Evolutionary conservation across 64 coral and sea anemone species (phyloP).

Genomic region (Actinia equina): DNA sequence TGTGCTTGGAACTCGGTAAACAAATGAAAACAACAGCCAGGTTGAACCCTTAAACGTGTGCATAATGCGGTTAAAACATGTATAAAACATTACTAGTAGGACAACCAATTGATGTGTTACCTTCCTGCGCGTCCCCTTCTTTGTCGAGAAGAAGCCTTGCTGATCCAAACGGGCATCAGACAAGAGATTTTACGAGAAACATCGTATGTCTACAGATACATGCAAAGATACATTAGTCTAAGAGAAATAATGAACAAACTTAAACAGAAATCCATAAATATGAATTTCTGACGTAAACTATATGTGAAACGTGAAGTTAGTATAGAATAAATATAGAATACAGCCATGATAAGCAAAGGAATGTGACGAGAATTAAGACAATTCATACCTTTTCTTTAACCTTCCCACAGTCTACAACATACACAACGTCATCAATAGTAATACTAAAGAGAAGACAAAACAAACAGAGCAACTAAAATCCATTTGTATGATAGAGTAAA

Average conservation of each 20-base stretch:
- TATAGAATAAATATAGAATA: too few relatives aligned
- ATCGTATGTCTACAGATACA: conserved; percentile 70
- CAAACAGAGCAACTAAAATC: too few relatives aligned
- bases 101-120: neutral
- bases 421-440: conserved; percentile 97
- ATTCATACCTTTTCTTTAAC: conserved; percentile 89
- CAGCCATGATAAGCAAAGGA: neutral
- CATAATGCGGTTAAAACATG: neutral
- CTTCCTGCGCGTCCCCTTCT: conserved; percentile 94
- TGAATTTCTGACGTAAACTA: too few relatives aligned
- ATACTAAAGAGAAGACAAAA: conserved; percentile 55
- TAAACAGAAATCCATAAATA: too few relatives aligned
- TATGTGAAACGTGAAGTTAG: too few relatives aligned
- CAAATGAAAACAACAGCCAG: conserved; percentile 89
- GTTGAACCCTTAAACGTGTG: conserved; percentile 58
- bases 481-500: too few relatives aligned
- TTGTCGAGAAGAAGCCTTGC: conserved; percentile 87
- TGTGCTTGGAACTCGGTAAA: conserved; percentile 73
- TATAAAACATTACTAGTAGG: neutral
- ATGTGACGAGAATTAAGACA: neutral
- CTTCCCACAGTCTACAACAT: conserved; percentile 94
- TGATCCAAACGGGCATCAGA: conserved; percentile 85
- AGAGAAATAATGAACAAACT: too few relatives aligned
- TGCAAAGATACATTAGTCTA: neutral
- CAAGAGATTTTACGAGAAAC: conserved; percentile 72